Evolutionary conservation across 1,140 invertebrate species (phyloP).

Genomic region (Cydia strobilella): DNA sequence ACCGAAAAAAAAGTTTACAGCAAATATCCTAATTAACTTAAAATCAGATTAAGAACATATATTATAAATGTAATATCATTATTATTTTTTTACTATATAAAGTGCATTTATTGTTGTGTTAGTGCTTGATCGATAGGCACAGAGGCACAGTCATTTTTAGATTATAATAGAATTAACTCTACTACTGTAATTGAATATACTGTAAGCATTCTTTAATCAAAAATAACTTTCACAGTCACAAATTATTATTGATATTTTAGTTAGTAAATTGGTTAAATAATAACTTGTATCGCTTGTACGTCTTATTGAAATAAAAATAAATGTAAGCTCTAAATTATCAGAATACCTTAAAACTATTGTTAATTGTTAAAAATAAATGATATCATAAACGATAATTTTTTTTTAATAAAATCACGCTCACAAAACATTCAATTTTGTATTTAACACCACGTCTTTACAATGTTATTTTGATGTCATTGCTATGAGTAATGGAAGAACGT

Average conservation of each 20-base stretch:
- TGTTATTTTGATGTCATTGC: constrained; percentile 46
- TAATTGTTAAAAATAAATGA: neutral
- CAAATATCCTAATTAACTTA: constrained; percentile 23
- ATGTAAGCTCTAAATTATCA: neutral
- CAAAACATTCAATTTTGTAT: constrained; percentile 31
- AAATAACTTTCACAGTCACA: neutral
- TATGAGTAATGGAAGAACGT: constrained; percentile 25
- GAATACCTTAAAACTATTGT: neutral
- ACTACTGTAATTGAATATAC: constrained; percentile 21
- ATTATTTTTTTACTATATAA: constrained; percentile 41
- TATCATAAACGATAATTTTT: neutral
- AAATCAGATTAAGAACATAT: neutral
- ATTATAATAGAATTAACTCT: constrained; percentile 26
- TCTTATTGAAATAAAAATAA: neutral
- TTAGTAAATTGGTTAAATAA: constrained; percentile 34
- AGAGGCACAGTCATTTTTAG: constrained; percentile 65
- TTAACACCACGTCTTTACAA: constrained; percentile 62
- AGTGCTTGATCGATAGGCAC: constrained; percentile 67
- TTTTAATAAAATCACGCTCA: constrained; percentile 33
- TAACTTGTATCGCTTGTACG: constrained; percentile 35
- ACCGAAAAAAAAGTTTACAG: constrained; percentile 37
- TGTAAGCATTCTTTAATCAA: constrained; percentile 8
- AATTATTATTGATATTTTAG: constrained; percentile 8
- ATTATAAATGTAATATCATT: constrained; percentile 20
- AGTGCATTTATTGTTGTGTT: constrained; percentile 59